Evolutionary conservation across 2,797 vertebrate genomes (phyloP), one percentile per base, ranked within the genome.

Genomic region (Danio jaintianensis): DNA sequence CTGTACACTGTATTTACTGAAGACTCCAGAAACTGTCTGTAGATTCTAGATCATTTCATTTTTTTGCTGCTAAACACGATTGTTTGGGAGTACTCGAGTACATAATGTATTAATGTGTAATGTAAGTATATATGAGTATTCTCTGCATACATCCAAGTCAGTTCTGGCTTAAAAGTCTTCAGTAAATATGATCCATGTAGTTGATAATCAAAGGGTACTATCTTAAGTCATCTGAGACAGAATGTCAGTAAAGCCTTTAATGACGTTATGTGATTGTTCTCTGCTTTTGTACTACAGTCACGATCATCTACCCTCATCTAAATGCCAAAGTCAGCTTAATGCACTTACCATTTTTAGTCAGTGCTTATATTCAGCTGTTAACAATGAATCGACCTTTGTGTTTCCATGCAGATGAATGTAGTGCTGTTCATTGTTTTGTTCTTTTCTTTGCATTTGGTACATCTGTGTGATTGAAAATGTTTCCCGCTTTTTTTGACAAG

Each of bases 211-310:
- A 70, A 70, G 67, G 56, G 55, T 79, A 70, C 45, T 70, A 22
- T 62, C n/a, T 79, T 43, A 18, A 62, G 38, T 79, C 56, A 62
- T 70, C 68, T 52, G 18, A 42, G 45, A 50, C 22, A 16, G 7
- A 78, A 70, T 62, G 43, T 61, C 36, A 62, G 66, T 70, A 78
- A 78, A 68, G 75, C 75, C 75, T 78, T 78, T 68, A 68, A 78
- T 22, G 45, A 69, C 13, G 13, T 61, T n/a, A 22, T 62, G 38
- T 79, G 38, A 63, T 79, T 79, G 67, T 79, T 52, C 11, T 79
- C 18, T 61, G 67, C 29, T 70, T 29, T 64, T 79, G 15, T 63
- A 38, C 20, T 43, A 52, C 45, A 71, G 20, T 72, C 78, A 64
- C 20, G 4, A 52, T 79, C 11, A 62, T 59, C 15, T 55, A 70